These are phyloP conservation scores for Gallinago solitaria DNA, from an alignment of 2,797 vertebrate genomes.

Conservation along the genomic window DNA sequence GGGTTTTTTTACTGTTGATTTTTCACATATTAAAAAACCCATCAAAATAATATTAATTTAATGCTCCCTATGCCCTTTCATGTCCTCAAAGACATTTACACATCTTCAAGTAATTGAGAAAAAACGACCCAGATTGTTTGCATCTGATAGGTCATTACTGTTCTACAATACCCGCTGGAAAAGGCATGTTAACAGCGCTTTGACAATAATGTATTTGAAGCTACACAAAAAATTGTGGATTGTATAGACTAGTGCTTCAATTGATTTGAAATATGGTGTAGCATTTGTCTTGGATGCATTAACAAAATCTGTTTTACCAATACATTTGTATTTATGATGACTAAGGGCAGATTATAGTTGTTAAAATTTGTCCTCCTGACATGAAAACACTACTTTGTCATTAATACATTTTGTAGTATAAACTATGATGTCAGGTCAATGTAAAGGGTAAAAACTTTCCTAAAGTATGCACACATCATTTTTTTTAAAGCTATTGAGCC, in stretches of 20 bases:
- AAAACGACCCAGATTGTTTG: slow-evolving; percentile 33
- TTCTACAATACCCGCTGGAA: slow-evolving; percentile 29
- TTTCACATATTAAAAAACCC: slow-evolving; percentile 5
- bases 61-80: neutral
- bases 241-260: slow-evolving; percentile 68
- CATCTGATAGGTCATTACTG: slow-evolving; percentile 65
- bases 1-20: neutral
- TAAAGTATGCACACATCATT: slow-evolving; percentile 82
- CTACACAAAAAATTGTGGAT: slow-evolving; percentile 4
- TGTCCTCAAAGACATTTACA: slow-evolving; percentile 25
- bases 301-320: slow-evolving; percentile 86
- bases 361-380: slow-evolving; percentile 82
- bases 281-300: slow-evolving; percentile 84
- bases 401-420: slow-evolving; percentile 82
- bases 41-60: slow-evolving; percentile 23
- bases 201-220: slow-evolving; percentile 62
- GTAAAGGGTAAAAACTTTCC: slow-evolving; percentile 86
- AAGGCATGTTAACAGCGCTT: slow-evolving; percentile 45
- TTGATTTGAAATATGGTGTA: slow-evolving; percentile 79
- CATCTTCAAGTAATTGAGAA: slow-evolving; percentile 9
- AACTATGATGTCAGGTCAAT: slow-evolving; percentile 84
- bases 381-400: slow-evolving; percentile 82
- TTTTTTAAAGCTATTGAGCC: slow-evolving; percentile 84
- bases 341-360: slow-evolving; percentile 85
- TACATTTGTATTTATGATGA: slow-evolving; percentile 86